Evolutionary conservation across 2,888 invertebrate genomes (phyloP), one percentile per base, ranked within the genome.

Genomic region (Scaptomyza parva): DNA sequence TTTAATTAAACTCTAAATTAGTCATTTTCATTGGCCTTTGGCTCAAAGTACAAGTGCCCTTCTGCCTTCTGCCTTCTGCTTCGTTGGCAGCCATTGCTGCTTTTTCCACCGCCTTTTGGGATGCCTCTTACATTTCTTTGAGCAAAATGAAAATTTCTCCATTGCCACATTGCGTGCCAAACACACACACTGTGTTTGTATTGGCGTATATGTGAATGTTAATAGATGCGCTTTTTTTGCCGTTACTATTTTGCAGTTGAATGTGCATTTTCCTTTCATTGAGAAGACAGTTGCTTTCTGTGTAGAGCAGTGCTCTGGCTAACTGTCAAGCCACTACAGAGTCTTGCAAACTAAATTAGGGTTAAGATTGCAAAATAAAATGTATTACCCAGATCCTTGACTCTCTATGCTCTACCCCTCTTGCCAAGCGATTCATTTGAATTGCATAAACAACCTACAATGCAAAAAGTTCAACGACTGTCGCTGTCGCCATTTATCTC

Each of bases 291-390:
- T 74, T 77, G 62, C 61, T 53, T 58, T 54, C 35, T 35, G 51
- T 39, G 17, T 40, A n/a, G 17, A 12, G 30, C 47, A 12, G 30
- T 43, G 11, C 70, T 37, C 50, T 64, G 65, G 55, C 65, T 53
- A 65, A 70, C 63, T 76, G 80, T 79, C 68, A 63, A 60, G 73
- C 66, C 62, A 72, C 73, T 81, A 4, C 17, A 48, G 69, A 87
- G 75, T 69, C 67, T 70, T 60, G 72, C 83, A 76, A 70, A 82
- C 83, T 82, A 82, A 82, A 82, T 82, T 87, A 82, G 88, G 82
- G 88, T 87, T 87, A 82, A 82, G 82, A 82, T 82, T 82, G 86
- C 82, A 85, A 87, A 33, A 82, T 82, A 82, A 82, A 87, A 87
- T 87, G 86, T 82, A 87, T 82, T 82, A 70, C 71, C 68, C 69